These are phyloP conservation scores for Toxostoma redivivum DNA, from an alignment of 2,113 vertebrate genomes.

Conservation along the genomic window DNA sequence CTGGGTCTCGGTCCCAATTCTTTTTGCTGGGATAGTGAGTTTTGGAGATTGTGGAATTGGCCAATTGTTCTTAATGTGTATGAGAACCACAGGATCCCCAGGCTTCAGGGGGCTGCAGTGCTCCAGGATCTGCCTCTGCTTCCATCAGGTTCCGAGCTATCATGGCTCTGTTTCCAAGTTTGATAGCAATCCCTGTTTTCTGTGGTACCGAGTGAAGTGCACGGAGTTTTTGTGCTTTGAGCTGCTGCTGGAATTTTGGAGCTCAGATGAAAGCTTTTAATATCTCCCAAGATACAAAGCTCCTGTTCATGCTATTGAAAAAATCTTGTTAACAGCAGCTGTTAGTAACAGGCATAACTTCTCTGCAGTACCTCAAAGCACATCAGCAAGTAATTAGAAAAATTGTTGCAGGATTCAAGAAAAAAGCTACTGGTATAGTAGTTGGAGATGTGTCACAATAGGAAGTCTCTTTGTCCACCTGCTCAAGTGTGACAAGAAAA, in stretches of 20 bases:
- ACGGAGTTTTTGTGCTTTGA: neutral
- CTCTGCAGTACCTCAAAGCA: neutral
- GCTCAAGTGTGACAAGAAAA: neutral
- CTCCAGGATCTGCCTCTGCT: neutral
- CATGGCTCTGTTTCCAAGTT: neutral
- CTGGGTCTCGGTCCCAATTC: neutral
- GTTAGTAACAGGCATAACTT: neutral
- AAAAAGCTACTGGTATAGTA: neutral
- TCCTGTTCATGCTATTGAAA: neutral
- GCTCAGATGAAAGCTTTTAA: neutral
- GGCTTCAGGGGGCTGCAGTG: neutral
- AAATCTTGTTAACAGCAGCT: neutral
- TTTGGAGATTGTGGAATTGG: neutral
- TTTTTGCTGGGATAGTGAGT: neutral
- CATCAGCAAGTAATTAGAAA: neutral
- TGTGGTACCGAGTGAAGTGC: accelerated
- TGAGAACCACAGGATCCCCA: accelerated
- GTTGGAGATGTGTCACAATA: neutral
- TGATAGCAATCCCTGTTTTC: neutral
- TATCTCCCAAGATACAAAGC: neutral
- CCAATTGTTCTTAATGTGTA: neutral
- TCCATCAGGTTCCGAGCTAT: accelerated
- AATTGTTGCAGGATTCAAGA: neutral
- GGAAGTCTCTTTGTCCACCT: neutral
- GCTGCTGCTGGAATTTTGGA: neutral